Conservation (phyloP, 2,888 invertebrate species). For the Abrostola tripartita region DNA sequence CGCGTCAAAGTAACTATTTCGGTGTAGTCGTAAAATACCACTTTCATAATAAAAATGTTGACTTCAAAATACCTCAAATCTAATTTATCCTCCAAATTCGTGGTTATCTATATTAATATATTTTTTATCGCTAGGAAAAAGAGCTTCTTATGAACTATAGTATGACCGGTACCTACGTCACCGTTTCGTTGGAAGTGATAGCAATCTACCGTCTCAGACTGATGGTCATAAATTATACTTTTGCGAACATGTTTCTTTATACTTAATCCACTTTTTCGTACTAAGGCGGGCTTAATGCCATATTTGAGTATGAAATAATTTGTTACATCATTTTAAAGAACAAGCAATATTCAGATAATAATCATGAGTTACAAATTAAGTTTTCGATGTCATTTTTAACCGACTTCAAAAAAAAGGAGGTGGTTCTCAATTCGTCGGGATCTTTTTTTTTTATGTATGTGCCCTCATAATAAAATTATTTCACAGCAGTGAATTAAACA, state of each 20-base stretch:
- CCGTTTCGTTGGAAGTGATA: slow-evolving; percentile 38
- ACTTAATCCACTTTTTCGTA: too few species aligned
- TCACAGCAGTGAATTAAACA: too few species aligned
- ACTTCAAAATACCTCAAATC: slow-evolving; percentile 28
- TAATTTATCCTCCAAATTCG: slow-evolving; percentile 22
- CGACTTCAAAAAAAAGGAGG: too few species aligned
- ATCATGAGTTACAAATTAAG: too few species aligned
- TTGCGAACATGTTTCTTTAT: too few species aligned
- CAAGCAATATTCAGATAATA: neutral
- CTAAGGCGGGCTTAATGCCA: too few species aligned
- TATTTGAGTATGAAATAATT: neutral
- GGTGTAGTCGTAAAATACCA: too few species aligned
- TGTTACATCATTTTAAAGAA: neutral
- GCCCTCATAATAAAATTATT: too few species aligned
- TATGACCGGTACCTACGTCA: slow-evolving; percentile 16
- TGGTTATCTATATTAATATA: slow-evolving; percentile 38
- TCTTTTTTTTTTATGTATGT: too few species aligned
- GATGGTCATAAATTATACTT: slow-evolving; percentile 14
- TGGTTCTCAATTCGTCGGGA: too few species aligned
- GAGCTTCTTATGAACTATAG: slow-evolving; percentile 22
- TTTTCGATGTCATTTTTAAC: too few species aligned
- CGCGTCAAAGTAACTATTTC: too few species aligned
- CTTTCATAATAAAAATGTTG: neutral
- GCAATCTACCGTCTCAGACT: slow-evolving; percentile 34
- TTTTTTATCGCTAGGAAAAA: slow-evolving; percentile 28